phyloP scores from a whole-genome alignment of 2,113 vertebrate species.

The Xenopus laevis region DNA sequence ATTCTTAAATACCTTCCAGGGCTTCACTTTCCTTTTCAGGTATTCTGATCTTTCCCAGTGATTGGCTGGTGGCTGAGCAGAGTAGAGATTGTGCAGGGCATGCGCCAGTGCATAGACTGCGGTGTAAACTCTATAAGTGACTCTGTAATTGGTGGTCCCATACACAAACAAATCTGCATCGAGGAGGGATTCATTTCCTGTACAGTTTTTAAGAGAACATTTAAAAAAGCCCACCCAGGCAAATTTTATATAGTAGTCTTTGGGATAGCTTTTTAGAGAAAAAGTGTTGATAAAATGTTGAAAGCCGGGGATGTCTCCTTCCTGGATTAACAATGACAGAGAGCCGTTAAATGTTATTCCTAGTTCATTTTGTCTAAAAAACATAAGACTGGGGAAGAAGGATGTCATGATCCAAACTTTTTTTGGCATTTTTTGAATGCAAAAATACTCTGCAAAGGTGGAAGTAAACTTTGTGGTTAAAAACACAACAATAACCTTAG shows the following conservation, averaged over 20 bases:
- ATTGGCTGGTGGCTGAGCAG: background rate
- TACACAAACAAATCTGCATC: background rate
- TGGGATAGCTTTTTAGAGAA: background rate
- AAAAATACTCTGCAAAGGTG: background rate
- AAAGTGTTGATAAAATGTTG: background rate
- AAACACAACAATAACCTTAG: background rate
- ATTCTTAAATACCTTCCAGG: background rate
- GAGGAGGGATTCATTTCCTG: background rate
- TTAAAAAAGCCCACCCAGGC: background rate
- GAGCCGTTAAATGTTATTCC: background rate
- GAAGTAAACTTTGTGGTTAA: background rate
- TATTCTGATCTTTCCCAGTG: background rate
- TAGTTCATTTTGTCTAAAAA: too few species aligned
- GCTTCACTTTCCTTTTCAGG: background rate
- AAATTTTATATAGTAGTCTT: background rate
- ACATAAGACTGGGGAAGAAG: background rate
- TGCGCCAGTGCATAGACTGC: constrained; percentile 1
- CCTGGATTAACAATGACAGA: background rate
- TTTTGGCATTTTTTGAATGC: background rate
- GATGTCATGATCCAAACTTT: background rate
- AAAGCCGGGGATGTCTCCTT: background rate
- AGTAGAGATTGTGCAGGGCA: background rate
- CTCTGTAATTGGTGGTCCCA: background rate
- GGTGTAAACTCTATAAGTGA: background rate
- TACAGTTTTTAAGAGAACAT: background rate